Evolutionary conservation across 1,140 invertebrate genomes (phyloP).

Genomic region (Drosophila sp.): DNA sequence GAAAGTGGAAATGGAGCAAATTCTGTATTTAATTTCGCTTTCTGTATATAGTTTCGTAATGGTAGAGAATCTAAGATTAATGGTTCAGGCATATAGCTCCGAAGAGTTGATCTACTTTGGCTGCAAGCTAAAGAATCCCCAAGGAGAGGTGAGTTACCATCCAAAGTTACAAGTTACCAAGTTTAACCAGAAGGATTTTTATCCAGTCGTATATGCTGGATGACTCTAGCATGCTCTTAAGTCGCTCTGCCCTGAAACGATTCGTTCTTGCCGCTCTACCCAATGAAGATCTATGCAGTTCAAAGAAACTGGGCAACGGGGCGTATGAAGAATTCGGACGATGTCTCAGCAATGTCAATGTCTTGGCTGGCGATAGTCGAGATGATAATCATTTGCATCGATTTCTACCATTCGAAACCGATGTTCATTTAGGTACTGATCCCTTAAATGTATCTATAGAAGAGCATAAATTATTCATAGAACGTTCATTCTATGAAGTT

Average conservation of each 20-base stretch:
- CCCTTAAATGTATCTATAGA: conserved; percentile 35
- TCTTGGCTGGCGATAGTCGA: conserved; percentile 58
- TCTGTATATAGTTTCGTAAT: conserved; percentile 56
- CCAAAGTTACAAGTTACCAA: neutral
- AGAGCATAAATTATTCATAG: conserved; percentile 39
- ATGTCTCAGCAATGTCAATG: conserved; percentile 57
- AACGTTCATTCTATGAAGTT: conserved; percentile 45
- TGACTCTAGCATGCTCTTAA: conserved; percentile 45
- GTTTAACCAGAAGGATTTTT: neutral
- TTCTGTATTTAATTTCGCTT: neutral
- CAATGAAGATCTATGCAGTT: conserved; percentile 48
- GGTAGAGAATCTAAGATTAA: conserved; percentile 58
- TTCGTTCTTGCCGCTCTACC: conserved; percentile 48
- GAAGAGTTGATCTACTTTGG: conserved; percentile 66
- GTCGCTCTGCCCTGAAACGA: conserved; percentile 39
- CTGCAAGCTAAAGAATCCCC: conserved; percentile 44
- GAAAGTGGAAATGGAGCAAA: too few relatives aligned
- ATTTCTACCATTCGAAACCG: conserved; percentile 53
- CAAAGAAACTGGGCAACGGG: neutral
- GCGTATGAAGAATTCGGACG: conserved; percentile 46
- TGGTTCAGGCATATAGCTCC: conserved; percentile 43
- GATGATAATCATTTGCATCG: conserved; percentile 50
- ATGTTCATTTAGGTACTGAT: conserved; percentile 24
- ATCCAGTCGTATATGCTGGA: conserved; percentile 47
- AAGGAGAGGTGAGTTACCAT: conserved; percentile 27